phyloP scores from a whole-genome alignment of 2,113 vertebrate genomes.

The Syngnathoides biaculeatus region DNA sequence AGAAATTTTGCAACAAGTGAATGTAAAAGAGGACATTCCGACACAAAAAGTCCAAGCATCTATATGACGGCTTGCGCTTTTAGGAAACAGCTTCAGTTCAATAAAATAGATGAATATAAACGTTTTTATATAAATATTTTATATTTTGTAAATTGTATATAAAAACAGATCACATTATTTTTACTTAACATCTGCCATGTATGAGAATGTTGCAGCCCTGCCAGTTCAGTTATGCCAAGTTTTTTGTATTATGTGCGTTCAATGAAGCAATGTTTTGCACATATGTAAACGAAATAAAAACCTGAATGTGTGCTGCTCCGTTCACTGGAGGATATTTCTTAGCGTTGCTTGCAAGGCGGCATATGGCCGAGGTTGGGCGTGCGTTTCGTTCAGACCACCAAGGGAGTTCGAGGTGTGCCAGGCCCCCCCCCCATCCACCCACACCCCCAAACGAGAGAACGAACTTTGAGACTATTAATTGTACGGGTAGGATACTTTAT shows the following conservation, averaged over 20 bases:
- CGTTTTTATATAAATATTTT: slow-evolving; percentile 78
- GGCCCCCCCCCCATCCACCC: no score
- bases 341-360: background rate
- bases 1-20: slow-evolving; percentile 71
- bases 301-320: slow-evolving; percentile 58
- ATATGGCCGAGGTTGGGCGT: background rate
- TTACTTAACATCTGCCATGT: slow-evolving; percentile 59
- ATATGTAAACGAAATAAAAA: slow-evolving; percentile 71
- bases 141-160: slow-evolving; percentile 90
- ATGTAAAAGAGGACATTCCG: slow-evolving; percentile 58
- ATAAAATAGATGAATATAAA: slow-evolving; percentile 54
- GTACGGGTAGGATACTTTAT: background rate
- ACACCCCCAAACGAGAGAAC: background rate
- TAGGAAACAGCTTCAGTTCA: slow-evolving; percentile 39
- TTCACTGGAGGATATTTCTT: slow-evolving; percentile 36
- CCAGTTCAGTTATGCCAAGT: slow-evolving; percentile 56
- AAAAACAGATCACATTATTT: slow-evolving; percentile 79
- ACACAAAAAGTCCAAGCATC: slow-evolving; percentile 26
- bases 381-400: slow-evolving; percentile 43
- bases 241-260: slow-evolving; percentile 43
- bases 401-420: slow-evolving; percentile 38
- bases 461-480: background rate
- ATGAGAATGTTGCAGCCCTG: slow-evolving; percentile 45
- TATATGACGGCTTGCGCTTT: slow-evolving; percentile 29
- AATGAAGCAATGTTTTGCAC: slow-evolving; percentile 75